Evolutionary conservation across 2,113 vertebrate species (phyloP).

Genomic region (Macroglossus sobrinus): DNA sequence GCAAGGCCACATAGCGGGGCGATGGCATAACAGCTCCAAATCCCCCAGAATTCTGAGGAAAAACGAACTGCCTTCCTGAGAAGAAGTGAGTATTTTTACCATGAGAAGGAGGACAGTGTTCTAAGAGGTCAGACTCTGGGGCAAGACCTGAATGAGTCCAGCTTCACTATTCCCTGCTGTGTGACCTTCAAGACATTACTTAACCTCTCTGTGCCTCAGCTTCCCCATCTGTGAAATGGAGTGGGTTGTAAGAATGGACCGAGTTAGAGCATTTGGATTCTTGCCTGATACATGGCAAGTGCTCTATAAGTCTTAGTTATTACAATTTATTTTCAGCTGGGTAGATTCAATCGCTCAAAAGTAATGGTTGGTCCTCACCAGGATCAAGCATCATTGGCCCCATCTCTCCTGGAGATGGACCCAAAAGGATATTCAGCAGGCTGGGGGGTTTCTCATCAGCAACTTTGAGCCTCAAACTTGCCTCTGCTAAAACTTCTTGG

Average conservation of each 20-base stretch:
- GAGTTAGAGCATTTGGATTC: background rate
- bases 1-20: background rate
- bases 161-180: background rate
- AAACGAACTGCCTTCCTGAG: background rate
- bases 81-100: background rate
- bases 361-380: background rate
- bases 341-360: background rate
- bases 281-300: background rate
- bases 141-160: background rate
- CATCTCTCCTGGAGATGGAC: background rate
- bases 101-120: background rate
- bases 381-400: background rate
- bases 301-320: background rate
- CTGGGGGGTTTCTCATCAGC: too few relatives aligned
- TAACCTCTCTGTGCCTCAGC: background rate
- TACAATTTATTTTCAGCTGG: background rate
- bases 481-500: too few relatives aligned
- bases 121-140: background rate
- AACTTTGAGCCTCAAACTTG: background rate
- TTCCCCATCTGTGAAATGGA: background rate
- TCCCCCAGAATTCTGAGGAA: background rate
- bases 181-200: background rate
- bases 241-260: background rate
- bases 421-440: background rate
- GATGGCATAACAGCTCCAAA: background rate